Evolutionary conservation across 2,888 invertebrate species (phyloP), one percentile per base, ranked within the genome.

Genomic region (Mythimna pallens): DNA sequence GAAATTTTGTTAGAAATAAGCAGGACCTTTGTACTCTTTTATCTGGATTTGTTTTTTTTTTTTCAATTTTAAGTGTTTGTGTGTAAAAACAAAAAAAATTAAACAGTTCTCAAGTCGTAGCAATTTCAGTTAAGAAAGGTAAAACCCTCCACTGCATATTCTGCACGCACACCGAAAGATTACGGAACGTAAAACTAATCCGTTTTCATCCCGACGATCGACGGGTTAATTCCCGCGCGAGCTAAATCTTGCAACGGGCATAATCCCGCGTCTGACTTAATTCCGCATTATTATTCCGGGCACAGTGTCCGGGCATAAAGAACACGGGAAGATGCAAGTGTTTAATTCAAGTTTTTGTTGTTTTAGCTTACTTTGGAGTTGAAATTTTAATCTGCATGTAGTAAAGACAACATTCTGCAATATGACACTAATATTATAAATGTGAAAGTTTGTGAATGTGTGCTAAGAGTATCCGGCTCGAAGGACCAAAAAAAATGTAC

Each of bases 261-360:
- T 81, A 84, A 84, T 81, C 76, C 71, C 78, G 76, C 70, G 68
- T 67, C 80, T 78, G 79, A 67, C 70, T 84, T 85, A 86, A 84
- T 78, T 65, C 83, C 72, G 58, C 73, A 84, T 89, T 84, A 89
- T 84, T 86, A 88, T 87, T 83, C 88, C 36, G 62, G 57, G 62
- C 88, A 82, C 86, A 79, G 62, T 66, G 54, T 75, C 75, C n/a
- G 43, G 59, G 72, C 22, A 40, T 54, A 55, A 82, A 69, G 81
- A 69, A 80, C 65, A 62, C 50, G 70, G 59, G 58, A 54, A 70
- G 65, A 81, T 76, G 80, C 77, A 76, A 81, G 63, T 25, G 65
- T 81, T 70, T 22, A 47, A 30, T 65, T 30, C 52, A 36, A 69
- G 65, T 66, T 81, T 66, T 67, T 81, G 64, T 81, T 68, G 22